Conservation (phyloP, 2,888 invertebrate genomes). For the Torymus auratus region DNA sequence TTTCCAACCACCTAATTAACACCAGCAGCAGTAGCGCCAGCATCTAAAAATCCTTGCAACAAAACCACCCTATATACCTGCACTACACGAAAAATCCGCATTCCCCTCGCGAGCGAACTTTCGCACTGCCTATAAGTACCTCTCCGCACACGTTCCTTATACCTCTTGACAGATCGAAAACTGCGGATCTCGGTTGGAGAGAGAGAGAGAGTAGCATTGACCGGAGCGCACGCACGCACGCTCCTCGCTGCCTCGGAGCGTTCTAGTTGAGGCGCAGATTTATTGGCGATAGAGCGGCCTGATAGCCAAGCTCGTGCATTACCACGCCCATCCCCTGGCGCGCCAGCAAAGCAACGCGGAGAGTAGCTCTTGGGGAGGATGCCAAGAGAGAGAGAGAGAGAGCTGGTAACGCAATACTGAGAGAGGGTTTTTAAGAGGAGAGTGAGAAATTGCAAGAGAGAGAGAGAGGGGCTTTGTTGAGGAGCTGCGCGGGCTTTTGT, state of each 20-base stretch:
- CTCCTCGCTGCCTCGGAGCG: conserved; percentile 62
- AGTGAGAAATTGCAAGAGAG: no score
- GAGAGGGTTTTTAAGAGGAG: no score
- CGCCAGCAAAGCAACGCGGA: neutral
- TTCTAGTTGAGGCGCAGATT: conserved; percentile 75
- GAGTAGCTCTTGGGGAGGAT: neutral
- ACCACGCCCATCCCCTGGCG: conserved; percentile 70
- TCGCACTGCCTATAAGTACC: no score
- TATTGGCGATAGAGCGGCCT: conserved; percentile 72
- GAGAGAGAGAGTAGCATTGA: conserved; percentile 1
- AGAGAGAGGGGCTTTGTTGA: no score
- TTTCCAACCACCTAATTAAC: no score
- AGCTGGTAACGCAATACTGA: neutral
- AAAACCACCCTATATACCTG: no score
- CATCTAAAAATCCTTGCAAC: no score
- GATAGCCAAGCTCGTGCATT: conserved; percentile 73
- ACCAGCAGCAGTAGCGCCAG: no score
- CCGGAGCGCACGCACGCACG: conserved; percentile 49
- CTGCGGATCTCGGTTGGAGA: conserved; percentile 13
- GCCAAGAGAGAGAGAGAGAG: neutral
- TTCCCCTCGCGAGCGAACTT: no score
- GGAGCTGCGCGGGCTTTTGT: no score
- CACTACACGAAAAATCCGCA: no score
- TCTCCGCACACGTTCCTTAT: conserved; percentile 3
- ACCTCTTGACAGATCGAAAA: conserved; percentile 46